Conservation (phyloP, 2,888 invertebrate genomes). For the Apoda limacodes region DNA sequence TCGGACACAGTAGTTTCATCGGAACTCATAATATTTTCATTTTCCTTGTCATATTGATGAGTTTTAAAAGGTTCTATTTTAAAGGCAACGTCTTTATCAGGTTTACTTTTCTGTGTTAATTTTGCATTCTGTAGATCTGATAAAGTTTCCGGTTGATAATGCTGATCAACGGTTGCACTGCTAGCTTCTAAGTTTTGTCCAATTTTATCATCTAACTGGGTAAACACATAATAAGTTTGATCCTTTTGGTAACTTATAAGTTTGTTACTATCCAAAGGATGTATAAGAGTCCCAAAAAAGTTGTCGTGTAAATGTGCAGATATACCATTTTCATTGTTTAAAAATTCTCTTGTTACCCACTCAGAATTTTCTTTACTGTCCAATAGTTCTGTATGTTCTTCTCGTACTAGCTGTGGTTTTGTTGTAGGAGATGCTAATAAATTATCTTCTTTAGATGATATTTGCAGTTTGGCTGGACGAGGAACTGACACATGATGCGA, state of each 20-base stretch:
- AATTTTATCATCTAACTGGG: conserved; percentile 35
- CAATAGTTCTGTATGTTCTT: conserved; percentile 26
- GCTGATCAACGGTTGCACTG: conserved; percentile 16
- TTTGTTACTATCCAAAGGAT: conserved; percentile 48
- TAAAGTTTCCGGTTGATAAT: conserved; percentile 19
- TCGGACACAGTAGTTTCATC: conserved; percentile 2
- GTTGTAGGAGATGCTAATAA: conserved; percentile 1
- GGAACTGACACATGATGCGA: conserved; percentile 34
- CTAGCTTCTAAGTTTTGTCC: conserved; percentile 22
- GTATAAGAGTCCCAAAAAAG: conserved; percentile 50
- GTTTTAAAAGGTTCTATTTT: conserved; percentile 51
- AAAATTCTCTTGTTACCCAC: conserved; percentile 27
- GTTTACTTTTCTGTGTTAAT: conserved; percentile 22
- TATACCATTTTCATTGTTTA: conserved; percentile 41
- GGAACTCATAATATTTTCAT: conserved; percentile 36
- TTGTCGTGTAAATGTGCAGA: conserved; percentile 53
- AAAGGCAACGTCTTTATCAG: conserved; percentile 31
- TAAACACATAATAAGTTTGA: conserved; percentile 49
- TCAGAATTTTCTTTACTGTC: conserved; percentile 28
- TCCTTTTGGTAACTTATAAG: conserved; percentile 52
- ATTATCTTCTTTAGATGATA: conserved; percentile 6
- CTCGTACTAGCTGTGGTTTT: conserved; percentile 30
- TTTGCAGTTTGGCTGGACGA: conserved; percentile 34
- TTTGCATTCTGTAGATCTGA: conserved; percentile 21
- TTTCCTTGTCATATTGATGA: conserved; percentile 47